Evolutionary conservation across 2,113 vertebrate species (phyloP), one percentile per base, ranked within the genome.

Genomic region (Carettochelys insculpta): DNA sequence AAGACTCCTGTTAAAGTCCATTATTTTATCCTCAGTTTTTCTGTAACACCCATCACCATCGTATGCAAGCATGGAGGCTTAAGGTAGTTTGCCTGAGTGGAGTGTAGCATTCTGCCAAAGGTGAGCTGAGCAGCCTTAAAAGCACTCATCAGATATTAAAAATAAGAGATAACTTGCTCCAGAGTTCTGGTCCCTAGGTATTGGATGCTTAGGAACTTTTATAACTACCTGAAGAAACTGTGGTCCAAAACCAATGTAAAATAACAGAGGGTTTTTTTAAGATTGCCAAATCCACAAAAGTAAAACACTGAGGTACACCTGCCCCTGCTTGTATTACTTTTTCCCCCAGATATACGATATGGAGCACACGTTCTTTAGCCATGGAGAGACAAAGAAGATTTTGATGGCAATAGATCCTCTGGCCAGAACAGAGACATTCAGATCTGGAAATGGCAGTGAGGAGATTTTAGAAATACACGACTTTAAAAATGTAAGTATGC

Each of bases 401-500:
- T 77, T 98, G 90, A 98, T 99, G 99, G 98, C 99, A 98, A 99
- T 99, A 1, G 98, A 99, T 97, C 98, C 99, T 0, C 86, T 94
- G 73, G 97, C 97, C 85, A 98, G 92, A 91, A 97, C 98, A 1
- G 99, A 99, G 97, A 98, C 98, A 91, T 99, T 99, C 96, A 97
- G 97, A 94, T 99, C 98, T 0, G 98, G 99, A 93, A 99, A 99
- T 0, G 98, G 98, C 88, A 99, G 97, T 0, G 97, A 99, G 45
- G 99, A 99, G 89, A 98, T 99, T 75, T 94, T 99, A 82, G 99
- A 99, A 97, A 98, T 99, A 79, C 99, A 99, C 4, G 99, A 99
- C 97, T 99, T 99, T 96, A 99, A 99, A 97, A 98, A 99, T 0
- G 99, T 99, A 96, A 98, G 99, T 96, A 88, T 16, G 7, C 6